Base-by-base conservation (phyloP, 2,888 invertebrate species). In the Heliothis peltigera region DNA sequence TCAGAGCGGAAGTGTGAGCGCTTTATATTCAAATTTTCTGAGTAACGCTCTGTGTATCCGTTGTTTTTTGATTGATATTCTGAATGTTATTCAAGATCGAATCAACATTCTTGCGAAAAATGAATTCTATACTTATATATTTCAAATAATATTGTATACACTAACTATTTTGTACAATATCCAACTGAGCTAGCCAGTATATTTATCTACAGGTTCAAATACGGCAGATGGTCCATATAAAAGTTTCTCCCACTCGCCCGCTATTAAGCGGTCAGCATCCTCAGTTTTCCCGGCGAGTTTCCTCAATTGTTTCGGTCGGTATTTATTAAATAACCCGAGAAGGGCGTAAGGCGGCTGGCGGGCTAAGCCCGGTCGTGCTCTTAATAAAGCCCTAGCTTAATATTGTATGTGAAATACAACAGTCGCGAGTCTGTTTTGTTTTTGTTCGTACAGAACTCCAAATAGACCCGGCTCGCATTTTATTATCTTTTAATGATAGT, bases 311-410 rank as follows among this genome's bases (percentile, higher is more conserved):
- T 89, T 85, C 83, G 84, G 86, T 62, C 77, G 88, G 90, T 91
- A 92, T 92, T 93, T 93, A 93, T 93, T 92, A 93, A 92, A 94
- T 91, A 92, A 91, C 91, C 87, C 87, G 83, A 86, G 87, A 84
- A 89, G 90, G 89, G 87, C 84, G 87, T 82, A 81, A 83, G 85
- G 84, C 61, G 85, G 89, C 89, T 89, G 86, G 83, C 83, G 83
- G 81, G 75, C 87, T 91, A 89, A 91, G 88, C 89, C 87, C 85
- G 77, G 78, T 74, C 80, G 82, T 79, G 79, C 85, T 83, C 84
- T 86, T 88, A 90, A 92, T 91, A 89, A 80, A 89, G 89, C 76
- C 85, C 67, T 81, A 72, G 82, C 80, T 82, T 80, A 80, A 80
- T 80, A 80, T 77, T 80, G 78, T 84, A 75, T 75, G 80, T 70